Percentiles rank a stretch among this genome's conserved stretches.
phyloP scores from a whole-genome alignment of 64 coral and sea anemone genomes.

The Actinia equina region DNA sequence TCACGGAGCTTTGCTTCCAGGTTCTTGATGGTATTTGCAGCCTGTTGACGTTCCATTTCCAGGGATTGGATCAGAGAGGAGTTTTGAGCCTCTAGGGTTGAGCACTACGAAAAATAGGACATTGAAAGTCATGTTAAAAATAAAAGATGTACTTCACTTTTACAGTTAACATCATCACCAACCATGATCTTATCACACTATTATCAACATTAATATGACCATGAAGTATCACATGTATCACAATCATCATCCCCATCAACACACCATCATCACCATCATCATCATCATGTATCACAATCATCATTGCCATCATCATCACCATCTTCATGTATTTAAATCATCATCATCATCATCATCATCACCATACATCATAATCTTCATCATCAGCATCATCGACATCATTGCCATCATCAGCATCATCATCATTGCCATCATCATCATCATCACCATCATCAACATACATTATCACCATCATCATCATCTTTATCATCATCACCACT shows the following conservation, averaged over 20 bases:
- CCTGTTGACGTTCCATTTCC: conserved; percentile 92
- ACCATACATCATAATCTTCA: too few relatives aligned
- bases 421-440: background rate
- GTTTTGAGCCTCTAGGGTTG: conserved; percentile 88
- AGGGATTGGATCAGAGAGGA: conserved; percentile 81
- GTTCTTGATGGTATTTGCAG: conserved; percentile 84
- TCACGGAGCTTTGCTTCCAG: conserved; percentile 86
- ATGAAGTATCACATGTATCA: background rate
- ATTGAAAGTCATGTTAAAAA: background rate
- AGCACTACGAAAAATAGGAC: conserved; percentile 53
- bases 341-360: too few relatives aligned
- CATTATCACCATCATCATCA: background rate
- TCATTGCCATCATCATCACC: background rate
- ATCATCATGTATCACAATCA: background rate
- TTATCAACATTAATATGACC: background rate
- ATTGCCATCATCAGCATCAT: background rate
- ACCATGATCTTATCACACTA: background rate
- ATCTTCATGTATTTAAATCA: background rate
- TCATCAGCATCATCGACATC: too few relatives aligned
- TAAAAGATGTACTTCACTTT: background rate
- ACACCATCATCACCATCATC: background rate
- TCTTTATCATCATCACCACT: background rate
- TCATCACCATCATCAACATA: background rate
- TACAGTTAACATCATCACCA: background rate
- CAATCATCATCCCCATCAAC: background rate